Percentiles rank a stretch among this genome's conserved stretches.
phyloP scores from a whole-genome alignment of 2,113 vertebrate species.

The Felis catus region F.catus_Fca126_mat1.0 CM031425.1:60939001-60939500 shows the following conservation, averaged over 20 bases:
- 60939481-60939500: not conserved
- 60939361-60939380: not conserved
- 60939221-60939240: too few species aligned
- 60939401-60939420: not conserved
- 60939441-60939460: not conserved
- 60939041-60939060: not conserved
- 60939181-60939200: too few species aligned
- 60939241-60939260: too few species aligned
- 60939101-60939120: not conserved
- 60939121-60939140: too few species aligned
- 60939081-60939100: too few species aligned
- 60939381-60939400: fast-evolving
- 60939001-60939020: not conserved
- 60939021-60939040: not conserved
- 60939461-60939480: not conserved
- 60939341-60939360: not conserved
- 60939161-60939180: not conserved
- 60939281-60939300: not conserved
- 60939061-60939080: not conserved
- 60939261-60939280: too few species aligned
- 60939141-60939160: not conserved
- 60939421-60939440: not conserved
- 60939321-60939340: fast-evolving
- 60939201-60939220: too few species aligned
- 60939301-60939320: not conserved